phyloP scores from a whole-genome alignment of 2,888 invertebrate species.

The Neoaliturus tenellus region DNA sequence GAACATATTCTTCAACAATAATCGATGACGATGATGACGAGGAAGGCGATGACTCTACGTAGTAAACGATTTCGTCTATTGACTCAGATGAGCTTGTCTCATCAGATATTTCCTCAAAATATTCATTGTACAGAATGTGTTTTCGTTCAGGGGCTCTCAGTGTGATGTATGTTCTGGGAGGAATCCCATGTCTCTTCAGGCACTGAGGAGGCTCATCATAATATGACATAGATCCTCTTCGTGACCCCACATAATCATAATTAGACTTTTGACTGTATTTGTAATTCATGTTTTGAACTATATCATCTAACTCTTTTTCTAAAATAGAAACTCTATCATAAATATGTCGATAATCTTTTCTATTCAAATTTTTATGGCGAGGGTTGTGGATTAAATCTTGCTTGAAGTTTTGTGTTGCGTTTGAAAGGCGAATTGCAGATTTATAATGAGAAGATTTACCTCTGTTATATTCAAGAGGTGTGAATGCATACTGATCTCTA shows the following conservation, averaged over 20 bases:
- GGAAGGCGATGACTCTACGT: neutral
- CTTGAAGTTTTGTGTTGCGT: neutral
- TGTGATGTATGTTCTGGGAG: neutral
- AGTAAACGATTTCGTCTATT: neutral
- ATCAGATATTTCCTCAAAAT: neutral
- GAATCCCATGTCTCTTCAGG: neutral
- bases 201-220: neutral
- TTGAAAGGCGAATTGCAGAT: neutral
- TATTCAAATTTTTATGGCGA: neutral
- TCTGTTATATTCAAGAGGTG: neutral
- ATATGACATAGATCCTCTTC: too few relatives aligned
- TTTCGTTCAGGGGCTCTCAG: neutral
- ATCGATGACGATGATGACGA: neutral
- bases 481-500: neutral
- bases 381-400: constrained; percentile 1
- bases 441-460: neutral
- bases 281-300: neutral
- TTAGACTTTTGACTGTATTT: neutral
- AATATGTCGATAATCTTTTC: neutral
- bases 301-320: neutral
- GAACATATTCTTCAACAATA: constrained; percentile 16
- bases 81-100: neutral
- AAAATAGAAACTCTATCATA: neutral
- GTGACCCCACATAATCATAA: neutral
- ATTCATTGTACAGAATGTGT: neutral